Evolutionary conservation across 2,888 invertebrate genomes (phyloP), one percentile per base, ranked within the genome.

Genomic region (Epiblema foenella): DNA sequence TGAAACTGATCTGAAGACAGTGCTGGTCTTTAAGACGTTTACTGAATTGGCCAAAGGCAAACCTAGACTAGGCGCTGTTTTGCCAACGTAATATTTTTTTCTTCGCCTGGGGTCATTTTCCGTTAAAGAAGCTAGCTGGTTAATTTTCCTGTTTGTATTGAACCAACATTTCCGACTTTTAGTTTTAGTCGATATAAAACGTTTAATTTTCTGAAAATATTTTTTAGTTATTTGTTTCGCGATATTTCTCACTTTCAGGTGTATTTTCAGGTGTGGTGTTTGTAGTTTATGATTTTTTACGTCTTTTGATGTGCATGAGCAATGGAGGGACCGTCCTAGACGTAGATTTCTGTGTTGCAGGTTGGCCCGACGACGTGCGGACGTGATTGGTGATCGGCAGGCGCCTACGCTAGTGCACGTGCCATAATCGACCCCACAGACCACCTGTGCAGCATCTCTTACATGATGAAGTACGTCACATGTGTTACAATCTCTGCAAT

Each of bases 111-210:
- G 24, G 20, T 42, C 2, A 8, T 20, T 20, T 42, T 10, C n/a
- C 59, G 11, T 42, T 20, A 59, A 20, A 59, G 59, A 42, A 42
- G 39, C 15, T 59, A 39, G 59, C 15, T 29, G 24, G 8, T 60
- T 46, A 11, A 17, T 60, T 24, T 46, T 15, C 29, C 29, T 46
- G 24, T 49, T 9, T 29, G n/a, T n/a, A 24, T 46, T 46, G 24
- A 29, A 60, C 4, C 24, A 60, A 29, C 12, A 15, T 60, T 11
- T n/a, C 46, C 46, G 46, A 60, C n/a, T 24, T n/a, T 24, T n/a
- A 12, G 46, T 46, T 29, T 60, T 46, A n/a, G 46, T 60, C 24
- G 24, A 46, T 17, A n/a, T 46, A 46, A 60, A 17, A 46, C 46
- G 29, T 12, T 29, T 60, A n/a, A 60, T n/a, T 24, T n/a, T 46